A percentile compares a stretch with the other conserved stretches of the same genome.
These are phyloP conservation scores for Poeciliopsis retropinna DNA, from an alignment of 2,113 vertebrate species.

Conservation along the genomic window DNA sequence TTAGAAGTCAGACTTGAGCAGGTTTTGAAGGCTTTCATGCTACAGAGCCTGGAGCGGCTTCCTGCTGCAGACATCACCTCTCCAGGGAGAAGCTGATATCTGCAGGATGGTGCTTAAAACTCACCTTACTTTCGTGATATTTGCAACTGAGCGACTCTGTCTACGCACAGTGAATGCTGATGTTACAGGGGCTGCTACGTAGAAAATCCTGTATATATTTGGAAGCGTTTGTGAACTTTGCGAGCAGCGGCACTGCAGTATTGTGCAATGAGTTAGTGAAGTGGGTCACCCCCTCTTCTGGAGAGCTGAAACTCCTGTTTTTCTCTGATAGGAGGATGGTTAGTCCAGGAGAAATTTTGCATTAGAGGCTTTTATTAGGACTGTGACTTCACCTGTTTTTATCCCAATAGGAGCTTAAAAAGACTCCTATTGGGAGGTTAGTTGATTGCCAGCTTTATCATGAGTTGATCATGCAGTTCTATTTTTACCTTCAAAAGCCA, in stretches of 20 bases:
- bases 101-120: conserved; percentile 29
- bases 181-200: conserved; percentile 18
- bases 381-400: conserved; percentile 20
- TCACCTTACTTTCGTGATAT: conserved; percentile 6
- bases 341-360: conserved; percentile 38
- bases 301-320: conserved; percentile 29
- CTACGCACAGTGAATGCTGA: conserved; percentile 15
- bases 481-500: conserved; percentile 23
- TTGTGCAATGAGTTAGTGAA: conserved; percentile 58
- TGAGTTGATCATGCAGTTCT: conserved; percentile 24
- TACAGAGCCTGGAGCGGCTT: conserved; percentile 21
- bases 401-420: conserved; percentile 16
- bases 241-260: conserved; percentile 44
- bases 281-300: conserved; percentile 62
- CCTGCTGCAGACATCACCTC: conserved; percentile 29
- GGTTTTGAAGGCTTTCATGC: conserved; percentile 14
- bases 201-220: conserved; percentile 38
- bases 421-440: neutral
- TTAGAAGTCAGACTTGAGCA: conserved; percentile 29
- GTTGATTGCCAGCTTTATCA: conserved; percentile 10
- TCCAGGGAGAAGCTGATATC: conserved; percentile 27
- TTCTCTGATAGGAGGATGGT: conserved; percentile 38
- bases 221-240: conserved; percentile 40
- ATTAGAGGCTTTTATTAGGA: conserved; percentile 13
- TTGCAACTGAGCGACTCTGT: conserved; percentile 6